Evolutionary conservation across 2,888 invertebrate species (phyloP).

Genomic region (Apamea anceps): DNA sequence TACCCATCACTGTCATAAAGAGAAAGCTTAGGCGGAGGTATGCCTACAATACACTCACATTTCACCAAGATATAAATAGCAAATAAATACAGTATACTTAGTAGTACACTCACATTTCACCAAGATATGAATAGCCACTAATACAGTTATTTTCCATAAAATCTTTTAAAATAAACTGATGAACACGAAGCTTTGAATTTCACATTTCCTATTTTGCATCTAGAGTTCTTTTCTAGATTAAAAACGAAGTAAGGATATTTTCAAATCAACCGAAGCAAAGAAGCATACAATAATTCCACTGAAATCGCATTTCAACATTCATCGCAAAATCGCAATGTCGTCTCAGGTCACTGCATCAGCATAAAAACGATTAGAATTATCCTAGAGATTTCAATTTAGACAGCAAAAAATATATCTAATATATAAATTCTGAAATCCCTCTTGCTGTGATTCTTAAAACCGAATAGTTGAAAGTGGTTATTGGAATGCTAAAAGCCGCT

Average conservation of each 20-base stretch:
- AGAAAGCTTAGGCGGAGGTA: neutral
- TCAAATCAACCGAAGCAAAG: neutral
- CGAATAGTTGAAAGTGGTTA: neutral
- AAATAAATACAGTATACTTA: too few relatives aligned
- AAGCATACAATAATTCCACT: neutral
- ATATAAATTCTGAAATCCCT: neutral
- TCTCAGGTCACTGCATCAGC: constrained; percentile 31
- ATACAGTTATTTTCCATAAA: neutral
- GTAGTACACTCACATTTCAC: too few relatives aligned
- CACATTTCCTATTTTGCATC: neutral
- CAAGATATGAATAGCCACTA: neutral
- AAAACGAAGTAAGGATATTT: neutral
- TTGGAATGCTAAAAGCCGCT: neutral
- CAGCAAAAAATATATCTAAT: neutral
- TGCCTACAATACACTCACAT: too few relatives aligned
- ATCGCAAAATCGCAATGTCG: constrained; percentile 20
- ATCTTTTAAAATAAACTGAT: neutral
- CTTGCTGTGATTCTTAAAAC: constrained; percentile 22
- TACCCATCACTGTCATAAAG: neutral
- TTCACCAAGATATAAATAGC: neutral
- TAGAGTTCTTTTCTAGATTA: too few relatives aligned
- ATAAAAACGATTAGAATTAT: constrained; percentile 36
- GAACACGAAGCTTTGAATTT: neutral
- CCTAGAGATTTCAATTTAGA: neutral
- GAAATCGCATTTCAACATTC: constrained; percentile 14